These are phyloP conservation scores for Piscicola geometra DNA, from an alignment of 2,888 invertebrate species.

Conservation along the genomic window DNA sequence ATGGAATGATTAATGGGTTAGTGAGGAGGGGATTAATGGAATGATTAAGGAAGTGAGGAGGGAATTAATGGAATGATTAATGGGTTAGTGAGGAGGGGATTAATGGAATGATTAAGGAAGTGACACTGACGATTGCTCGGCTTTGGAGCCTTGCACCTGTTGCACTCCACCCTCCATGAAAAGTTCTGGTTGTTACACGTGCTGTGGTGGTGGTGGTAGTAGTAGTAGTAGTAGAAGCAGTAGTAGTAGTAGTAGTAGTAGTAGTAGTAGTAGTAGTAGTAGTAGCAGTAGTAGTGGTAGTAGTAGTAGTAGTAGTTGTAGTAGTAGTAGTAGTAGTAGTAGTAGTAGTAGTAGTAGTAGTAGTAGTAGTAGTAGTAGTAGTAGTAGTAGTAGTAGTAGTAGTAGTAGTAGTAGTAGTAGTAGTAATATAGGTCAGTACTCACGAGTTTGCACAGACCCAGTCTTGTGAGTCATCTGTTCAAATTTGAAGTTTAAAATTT, in stretches of 20 bases:
- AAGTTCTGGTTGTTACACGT: conserved; percentile 69
- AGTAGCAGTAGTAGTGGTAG: conserved; percentile 58
- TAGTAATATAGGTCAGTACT: neutral
- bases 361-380: conserved; percentile 61
- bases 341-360: conserved; percentile 51
- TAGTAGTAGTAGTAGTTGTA: conserved; percentile 57
- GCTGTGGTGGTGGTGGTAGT: neutral
- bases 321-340: conserved; percentile 63
- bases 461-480: conserved; percentile 44
- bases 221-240: neutral
- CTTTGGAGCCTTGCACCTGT: conserved; percentile 73
- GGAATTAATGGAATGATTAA: too few species aligned
- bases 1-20: too few species aligned
- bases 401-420: neutral
- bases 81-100: too few species aligned
- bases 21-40: too few species aligned
- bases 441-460: conserved; percentile 60
- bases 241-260: conserved; percentile 61
- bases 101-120: too few species aligned
- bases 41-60: too few species aligned
- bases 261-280: conserved; percentile 56
- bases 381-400: conserved; percentile 56
- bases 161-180: conserved; percentile 89
- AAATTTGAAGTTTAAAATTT: too few species aligned
- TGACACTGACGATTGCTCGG: neutral